Conservation (phyloP, 1,140 invertebrate genomes). For the Leptinotarsa undecemlineata region DNA sequence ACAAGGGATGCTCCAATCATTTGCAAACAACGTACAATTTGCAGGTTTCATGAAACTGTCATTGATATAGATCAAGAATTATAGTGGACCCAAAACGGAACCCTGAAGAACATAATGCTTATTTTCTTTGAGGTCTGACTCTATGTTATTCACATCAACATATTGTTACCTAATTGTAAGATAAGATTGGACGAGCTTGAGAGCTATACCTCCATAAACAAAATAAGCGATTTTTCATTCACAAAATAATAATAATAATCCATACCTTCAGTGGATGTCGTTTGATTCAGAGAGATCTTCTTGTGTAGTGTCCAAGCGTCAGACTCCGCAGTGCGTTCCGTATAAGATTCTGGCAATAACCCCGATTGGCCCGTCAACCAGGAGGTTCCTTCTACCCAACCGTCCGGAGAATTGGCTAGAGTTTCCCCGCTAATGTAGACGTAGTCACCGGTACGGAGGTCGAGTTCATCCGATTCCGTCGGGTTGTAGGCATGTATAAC, state of each 20-base stretch:
- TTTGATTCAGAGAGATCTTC: slow-evolving; percentile 61
- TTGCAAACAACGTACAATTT: too few species aligned
- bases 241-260: not conserved
- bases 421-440: slow-evolving; percentile 79
- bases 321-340: slow-evolving; percentile 80
- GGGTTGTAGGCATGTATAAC: slow-evolving; percentile 80
- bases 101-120: too few species aligned
- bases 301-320: slow-evolving; percentile 89
- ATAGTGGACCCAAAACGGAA: too few species aligned
- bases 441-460: slow-evolving; percentile 83
- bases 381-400: slow-evolving; percentile 85
- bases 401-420: slow-evolving; percentile 73
- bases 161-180: too few species aligned
- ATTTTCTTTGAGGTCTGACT: too few species aligned
- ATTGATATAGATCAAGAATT: too few species aligned
- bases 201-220: too few species aligned
- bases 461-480: slow-evolving; percentile 79
- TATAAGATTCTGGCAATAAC: slow-evolving; percentile 79
- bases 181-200: too few species aligned
- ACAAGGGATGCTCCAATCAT: too few species aligned
- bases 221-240: not conserved
- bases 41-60: too few species aligned
- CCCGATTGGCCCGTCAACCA: slow-evolving; percentile 84
- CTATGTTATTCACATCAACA: too few species aligned
- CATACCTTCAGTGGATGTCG: slow-evolving; percentile 8